A percentile compares a stretch with the other conserved stretches of the same genome.
Evolutionary conservation across 2,888 invertebrate genomes (phyloP).

Genomic region (Blastobasis lacticolella): DNA sequence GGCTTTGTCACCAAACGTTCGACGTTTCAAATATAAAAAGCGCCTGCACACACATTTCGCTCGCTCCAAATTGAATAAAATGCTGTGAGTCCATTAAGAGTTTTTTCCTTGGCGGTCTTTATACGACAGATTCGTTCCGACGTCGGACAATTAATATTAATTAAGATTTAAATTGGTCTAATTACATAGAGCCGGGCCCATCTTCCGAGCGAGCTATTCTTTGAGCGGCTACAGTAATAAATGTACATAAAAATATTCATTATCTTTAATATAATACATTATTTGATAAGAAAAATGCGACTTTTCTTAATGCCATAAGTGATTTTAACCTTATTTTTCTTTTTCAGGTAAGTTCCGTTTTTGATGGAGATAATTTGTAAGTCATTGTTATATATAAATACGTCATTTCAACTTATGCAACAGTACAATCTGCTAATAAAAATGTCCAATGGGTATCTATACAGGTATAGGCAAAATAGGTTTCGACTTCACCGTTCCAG

Average conservation of each 20-base stretch:
- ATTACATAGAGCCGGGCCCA: conserved; percentile 67
- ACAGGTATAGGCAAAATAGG: too few relatives aligned
- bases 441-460: too few relatives aligned
- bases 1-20: not conserved
- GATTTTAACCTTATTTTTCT: too few relatives aligned
- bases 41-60: not conserved
- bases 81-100: conserved; percentile 31
- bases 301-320: conserved; percentile 12
- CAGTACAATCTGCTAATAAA: too few relatives aligned
- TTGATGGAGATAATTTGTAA: too few relatives aligned
- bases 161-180: conserved; percentile 75
- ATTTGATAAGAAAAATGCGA: conserved; percentile 2
- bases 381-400: too few relatives aligned
- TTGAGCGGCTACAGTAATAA: conserved; percentile 27
- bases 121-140: conserved; percentile 70
- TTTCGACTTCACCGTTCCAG: too few relatives aligned
- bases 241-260: not conserved
- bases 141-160: conserved; percentile 73
- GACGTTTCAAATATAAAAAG: conserved; percentile 1
- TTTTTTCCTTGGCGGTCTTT: conserved; percentile 53
- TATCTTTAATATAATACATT: not conserved
- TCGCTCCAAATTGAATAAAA: conserved; percentile 24
- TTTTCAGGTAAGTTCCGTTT: too few relatives aligned
- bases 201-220: conserved; percentile 53
- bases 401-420: too few relatives aligned